Percentiles rank a stretch among this genome's conserved stretches.
Evolutionary conservation across 2,113 vertebrate species (phyloP).

Genomic region (Corydoras maculifer): DNA sequence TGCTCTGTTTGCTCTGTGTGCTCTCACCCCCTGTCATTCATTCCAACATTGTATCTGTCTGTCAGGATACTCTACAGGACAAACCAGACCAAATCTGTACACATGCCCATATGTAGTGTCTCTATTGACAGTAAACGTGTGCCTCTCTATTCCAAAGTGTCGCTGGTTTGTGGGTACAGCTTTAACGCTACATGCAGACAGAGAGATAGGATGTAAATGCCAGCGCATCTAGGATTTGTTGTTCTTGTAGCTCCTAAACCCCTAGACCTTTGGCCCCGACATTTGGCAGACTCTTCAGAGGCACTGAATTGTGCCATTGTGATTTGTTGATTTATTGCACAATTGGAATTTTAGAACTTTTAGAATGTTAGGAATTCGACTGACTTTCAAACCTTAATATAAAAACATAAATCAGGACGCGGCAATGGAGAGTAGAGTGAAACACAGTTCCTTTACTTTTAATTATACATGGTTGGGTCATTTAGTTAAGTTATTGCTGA

Average conservation of each 20-base stretch:
- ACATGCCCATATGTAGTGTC: constrained; percentile 10
- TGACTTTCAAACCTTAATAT: constrained; percentile 5
- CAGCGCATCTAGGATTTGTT: constrained; percentile 7
- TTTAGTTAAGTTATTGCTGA: not conserved
- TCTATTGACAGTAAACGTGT: not conserved
- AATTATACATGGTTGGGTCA: constrained; percentile 11
- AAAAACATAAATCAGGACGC: not conserved
- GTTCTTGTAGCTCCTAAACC: not conserved
- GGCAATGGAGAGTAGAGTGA: not conserved
- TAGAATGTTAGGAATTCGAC: not conserved
- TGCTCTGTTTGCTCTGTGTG: too few species aligned
- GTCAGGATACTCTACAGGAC: constrained; percentile 23
- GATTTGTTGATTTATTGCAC: constrained; percentile 14
- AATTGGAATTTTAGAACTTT: constrained; percentile 1
- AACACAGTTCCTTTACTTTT: constrained; percentile 8
- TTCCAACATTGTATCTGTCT: constrained; percentile 1
- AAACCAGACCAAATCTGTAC: constrained; percentile 24
- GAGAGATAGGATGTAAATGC: constrained; percentile 10
- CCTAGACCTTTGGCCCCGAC: not conserved
- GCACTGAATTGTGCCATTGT: constrained; percentile 1
- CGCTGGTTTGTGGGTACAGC: not conserved
- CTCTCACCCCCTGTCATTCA: not conserved
- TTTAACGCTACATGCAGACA: constrained; percentile 1
- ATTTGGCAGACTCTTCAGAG: constrained; percentile 4
- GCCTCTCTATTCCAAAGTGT: constrained; percentile 7